These are phyloP conservation scores for Turritopsis rubra DNA, from an alignment of 30 jellyfish, hydroid and myxozoan species.

Conservation along the genomic window DNA sequence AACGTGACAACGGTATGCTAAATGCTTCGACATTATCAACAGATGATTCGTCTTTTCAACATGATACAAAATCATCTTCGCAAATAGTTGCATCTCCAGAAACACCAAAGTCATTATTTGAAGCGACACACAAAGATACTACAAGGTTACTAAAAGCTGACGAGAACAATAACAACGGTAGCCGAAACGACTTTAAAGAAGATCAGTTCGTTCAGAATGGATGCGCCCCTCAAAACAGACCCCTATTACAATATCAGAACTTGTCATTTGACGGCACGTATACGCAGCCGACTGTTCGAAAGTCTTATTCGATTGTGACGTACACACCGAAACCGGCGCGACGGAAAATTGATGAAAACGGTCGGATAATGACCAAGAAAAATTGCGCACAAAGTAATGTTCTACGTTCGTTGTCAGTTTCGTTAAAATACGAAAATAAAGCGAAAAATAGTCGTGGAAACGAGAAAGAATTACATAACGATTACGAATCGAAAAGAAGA, in stretches of 20 bases:
- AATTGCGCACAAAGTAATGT: slow-evolving; percentile 5
- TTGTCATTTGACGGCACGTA: slow-evolving; percentile 4
- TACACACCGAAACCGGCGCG: slow-evolving; percentile 17
- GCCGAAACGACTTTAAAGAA: no score
- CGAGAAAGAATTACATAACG: neutral
- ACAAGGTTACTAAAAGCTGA: neutral
- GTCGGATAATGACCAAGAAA: slow-evolving; percentile 6
- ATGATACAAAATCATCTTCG: neutral
- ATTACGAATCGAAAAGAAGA: neutral
- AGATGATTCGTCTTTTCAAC: neutral
- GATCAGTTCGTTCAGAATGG: neutral
- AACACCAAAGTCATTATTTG: neutral
- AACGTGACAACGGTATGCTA: no score
- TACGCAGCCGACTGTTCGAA: neutral
- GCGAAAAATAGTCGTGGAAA: neutral
- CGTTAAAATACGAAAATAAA: neutral
- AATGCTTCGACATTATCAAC: no score
- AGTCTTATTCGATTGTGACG: slow-evolving; percentile 5
- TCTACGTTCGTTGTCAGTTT: slow-evolving; percentile 12
- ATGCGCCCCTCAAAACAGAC: neutral
- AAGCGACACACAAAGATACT: neutral
- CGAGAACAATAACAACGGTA: neutral
- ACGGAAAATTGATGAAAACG: neutral
- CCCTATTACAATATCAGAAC: neutral
- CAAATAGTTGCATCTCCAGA: neutral